phyloP scores from a whole-genome alignment of 2,113 vertebrate species.

The Typhlomys cinereus region DNA sequence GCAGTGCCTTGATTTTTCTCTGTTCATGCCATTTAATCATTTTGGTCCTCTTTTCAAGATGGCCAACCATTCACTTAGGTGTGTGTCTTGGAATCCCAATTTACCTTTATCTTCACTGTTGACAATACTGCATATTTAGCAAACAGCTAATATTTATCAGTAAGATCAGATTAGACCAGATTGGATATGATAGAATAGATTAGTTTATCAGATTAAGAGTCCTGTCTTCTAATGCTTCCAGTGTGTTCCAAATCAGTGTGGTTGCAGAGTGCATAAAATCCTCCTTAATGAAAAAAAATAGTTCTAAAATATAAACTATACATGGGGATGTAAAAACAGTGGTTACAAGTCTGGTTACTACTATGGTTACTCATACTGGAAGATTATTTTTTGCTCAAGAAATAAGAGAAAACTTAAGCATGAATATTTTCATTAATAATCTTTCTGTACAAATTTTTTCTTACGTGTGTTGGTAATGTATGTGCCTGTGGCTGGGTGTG shows the following conservation, averaged over 20 bases:
- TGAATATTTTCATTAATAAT: background rate
- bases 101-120: conserved; percentile 17
- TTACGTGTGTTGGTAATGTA: background rate
- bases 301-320: background rate
- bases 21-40: background rate
- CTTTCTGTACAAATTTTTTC: background rate
- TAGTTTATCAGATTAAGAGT: background rate
- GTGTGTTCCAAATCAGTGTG: background rate
- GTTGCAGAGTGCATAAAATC: background rate
- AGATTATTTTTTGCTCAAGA: background rate
- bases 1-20: background rate
- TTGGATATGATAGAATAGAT: background rate
- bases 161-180: background rate
- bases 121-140: background rate
- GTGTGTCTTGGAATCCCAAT: background rate
- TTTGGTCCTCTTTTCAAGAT: background rate
- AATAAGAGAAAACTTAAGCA: conserved; percentile 5
- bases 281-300: background rate
- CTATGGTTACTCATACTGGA: background rate
- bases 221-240: background rate
- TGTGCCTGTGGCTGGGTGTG: background rate
- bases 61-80: background rate
- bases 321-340: background rate
- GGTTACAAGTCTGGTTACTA: background rate
- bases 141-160: background rate